A percentile compares a stretch with the other conserved stretches of the same genome.
These are phyloP conservation scores for Tachypleus tridentatus DNA, from an alignment of 1,140 invertebrate genomes.

Conservation along the genomic window DNA sequence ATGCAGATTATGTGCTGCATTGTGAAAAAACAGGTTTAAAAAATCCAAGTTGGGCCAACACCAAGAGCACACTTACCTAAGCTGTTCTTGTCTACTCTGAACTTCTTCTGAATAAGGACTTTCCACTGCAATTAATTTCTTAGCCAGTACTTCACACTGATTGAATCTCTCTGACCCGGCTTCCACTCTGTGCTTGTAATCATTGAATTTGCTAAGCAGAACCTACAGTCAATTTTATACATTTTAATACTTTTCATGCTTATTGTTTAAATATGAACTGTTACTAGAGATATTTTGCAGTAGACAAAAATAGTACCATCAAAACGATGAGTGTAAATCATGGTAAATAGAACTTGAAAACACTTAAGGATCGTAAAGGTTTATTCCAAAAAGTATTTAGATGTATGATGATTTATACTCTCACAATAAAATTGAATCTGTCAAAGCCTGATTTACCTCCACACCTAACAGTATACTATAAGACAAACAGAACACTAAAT, in stretches of 20 bases:
- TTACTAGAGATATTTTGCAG: not conserved
- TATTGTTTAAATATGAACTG: too few species aligned
- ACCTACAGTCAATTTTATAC: conserved; percentile 41
- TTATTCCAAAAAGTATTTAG: too few species aligned
- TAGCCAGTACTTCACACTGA: conserved; percentile 80
- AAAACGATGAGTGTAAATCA: not conserved
- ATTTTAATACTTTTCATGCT: not conserved
- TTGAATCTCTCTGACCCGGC: conserved; percentile 82
- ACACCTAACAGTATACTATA: too few species aligned
- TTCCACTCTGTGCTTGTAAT: conserved; percentile 83
- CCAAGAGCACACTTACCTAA: conserved; percentile 50
- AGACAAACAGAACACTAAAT: too few species aligned
- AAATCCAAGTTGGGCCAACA: not conserved
- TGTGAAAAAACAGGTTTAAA: not conserved
- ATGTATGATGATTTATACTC: too few species aligned
- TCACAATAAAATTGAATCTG: too few species aligned
- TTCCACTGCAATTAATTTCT: conserved; percentile 56
- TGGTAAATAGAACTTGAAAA: too few species aligned
- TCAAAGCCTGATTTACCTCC: too few species aligned
- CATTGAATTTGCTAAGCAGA: conserved; percentile 85
- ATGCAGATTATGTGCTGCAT: not conserved
- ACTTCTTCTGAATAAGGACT: conserved; percentile 80
- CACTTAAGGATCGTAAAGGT: too few species aligned
- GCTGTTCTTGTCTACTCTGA: conserved; percentile 67
- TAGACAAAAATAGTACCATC: not conserved